Evolutionary conservation across 2,113 vertebrate species (phyloP).

Genomic region (Lagopus muta): DNA sequence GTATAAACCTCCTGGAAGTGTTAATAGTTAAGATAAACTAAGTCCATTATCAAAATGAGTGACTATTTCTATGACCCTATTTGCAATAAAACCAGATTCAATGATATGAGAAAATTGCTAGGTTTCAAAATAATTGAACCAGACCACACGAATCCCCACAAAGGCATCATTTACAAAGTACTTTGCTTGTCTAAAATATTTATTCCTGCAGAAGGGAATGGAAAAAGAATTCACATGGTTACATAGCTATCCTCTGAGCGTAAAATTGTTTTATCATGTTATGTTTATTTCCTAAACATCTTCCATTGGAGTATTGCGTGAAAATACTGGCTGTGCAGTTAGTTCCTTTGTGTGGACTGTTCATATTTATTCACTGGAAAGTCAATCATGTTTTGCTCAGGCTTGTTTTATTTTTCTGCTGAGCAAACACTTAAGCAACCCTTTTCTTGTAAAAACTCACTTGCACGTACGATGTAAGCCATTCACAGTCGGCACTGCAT

Average conservation of each 20-base stretch:
- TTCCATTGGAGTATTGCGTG: slow-evolving; percentile 80
- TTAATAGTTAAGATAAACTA: slow-evolving; percentile 78
- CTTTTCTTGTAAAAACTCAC: slow-evolving; percentile 32
- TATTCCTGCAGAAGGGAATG: slow-evolving; percentile 30
- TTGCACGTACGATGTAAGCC: not conserved
- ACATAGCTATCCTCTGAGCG: slow-evolving; percentile 1
- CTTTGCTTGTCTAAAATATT: slow-evolving; percentile 64
- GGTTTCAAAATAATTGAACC: slow-evolving; percentile 73
- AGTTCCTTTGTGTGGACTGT: slow-evolving; percentile 44
- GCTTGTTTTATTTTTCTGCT: slow-evolving; percentile 53
- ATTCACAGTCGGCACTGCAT: not conserved
- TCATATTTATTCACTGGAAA: slow-evolving; percentile 42
- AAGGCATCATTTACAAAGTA: slow-evolving; percentile 58
- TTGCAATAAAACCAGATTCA: slow-evolving; percentile 73
- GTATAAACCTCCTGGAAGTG: slow-evolving; percentile 60
- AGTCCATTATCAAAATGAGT: slow-evolving; percentile 74
- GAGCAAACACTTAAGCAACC: slow-evolving; percentile 27
- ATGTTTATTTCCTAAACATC: slow-evolving; percentile 78
- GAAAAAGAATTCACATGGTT: slow-evolving; percentile 60
- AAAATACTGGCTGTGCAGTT: slow-evolving; percentile 68
- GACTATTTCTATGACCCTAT: slow-evolving; percentile 65
- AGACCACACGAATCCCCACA: slow-evolving; percentile 29
- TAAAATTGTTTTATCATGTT: slow-evolving; percentile 62
- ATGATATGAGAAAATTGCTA: slow-evolving; percentile 65
- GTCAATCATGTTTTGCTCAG: slow-evolving; percentile 47